phyloP scores from a whole-genome alignment of 2,113 vertebrate species.

The Cinclus cinclus region DNA sequence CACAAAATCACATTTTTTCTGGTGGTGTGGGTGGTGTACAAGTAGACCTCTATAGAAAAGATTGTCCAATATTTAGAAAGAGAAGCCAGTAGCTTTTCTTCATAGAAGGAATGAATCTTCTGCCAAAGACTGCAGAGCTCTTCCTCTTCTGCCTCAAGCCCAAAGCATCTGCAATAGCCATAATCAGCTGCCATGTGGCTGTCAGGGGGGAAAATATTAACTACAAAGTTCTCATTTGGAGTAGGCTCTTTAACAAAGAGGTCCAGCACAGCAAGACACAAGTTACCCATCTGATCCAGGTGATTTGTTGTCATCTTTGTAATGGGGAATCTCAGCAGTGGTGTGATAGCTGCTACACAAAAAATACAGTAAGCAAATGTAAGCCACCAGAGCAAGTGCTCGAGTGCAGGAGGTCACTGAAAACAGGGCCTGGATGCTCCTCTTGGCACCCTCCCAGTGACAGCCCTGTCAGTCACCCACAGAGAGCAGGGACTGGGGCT shows the following conservation, averaged over 20 bases:
- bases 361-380: background rate
- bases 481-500: background rate
- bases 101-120: background rate
- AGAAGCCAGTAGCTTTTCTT: background rate
- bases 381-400: accelerated
- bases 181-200: background rate
- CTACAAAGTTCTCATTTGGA: background rate
- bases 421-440: background rate
- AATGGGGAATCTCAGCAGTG: background rate
- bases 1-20: background rate
- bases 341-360: background rate
- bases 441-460: background rate
- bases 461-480: background rate
- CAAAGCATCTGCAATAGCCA: background rate
- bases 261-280: background rate
- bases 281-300: background rate
- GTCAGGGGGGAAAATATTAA: background rate
- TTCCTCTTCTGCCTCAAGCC: background rate
- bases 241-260: background rate
- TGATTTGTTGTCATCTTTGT: background rate
- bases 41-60: background rate
- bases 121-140: background rate
- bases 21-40: background rate
- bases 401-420: accelerated
- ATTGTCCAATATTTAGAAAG: background rate